Conservation (phyloP, 2,888 invertebrate genomes). For the Xiphydria camelus region DNA sequence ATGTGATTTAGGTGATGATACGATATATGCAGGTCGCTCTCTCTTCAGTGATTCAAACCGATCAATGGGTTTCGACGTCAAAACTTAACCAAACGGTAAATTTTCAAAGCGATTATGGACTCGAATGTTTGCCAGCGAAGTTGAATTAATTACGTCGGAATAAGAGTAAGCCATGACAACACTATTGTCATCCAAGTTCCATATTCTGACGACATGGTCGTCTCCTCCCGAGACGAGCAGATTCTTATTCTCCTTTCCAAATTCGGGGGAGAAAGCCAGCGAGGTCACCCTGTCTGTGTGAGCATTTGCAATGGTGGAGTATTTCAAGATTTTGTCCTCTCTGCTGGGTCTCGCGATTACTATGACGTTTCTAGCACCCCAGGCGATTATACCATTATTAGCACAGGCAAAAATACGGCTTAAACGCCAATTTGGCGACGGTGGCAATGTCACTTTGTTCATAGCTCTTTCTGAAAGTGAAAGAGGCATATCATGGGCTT, state of each 20-base stretch:
- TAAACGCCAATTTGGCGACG: conserved; percentile 73
- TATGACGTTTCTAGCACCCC: conserved; percentile 63
- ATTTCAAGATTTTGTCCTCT: conserved; percentile 40
- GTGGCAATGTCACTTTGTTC: conserved; percentile 60
- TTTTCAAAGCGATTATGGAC: too few species aligned
- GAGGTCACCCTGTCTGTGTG: conserved; percentile 60
- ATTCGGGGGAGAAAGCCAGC: conserved; percentile 61
- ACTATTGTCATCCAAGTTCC: conserved; percentile 61
- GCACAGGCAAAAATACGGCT: conserved; percentile 60
- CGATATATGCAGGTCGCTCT: too few species aligned
- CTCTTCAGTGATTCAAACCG: too few species aligned
- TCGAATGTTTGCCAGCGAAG: too few species aligned
- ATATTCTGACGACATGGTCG: conserved; percentile 69
- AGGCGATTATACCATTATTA: conserved; percentile 63
- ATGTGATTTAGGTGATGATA: too few species aligned
- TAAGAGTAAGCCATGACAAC: conserved; percentile 53
- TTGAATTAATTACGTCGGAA: too few species aligned
- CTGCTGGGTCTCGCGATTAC: conserved; percentile 58
- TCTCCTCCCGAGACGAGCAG: conserved; percentile 63
- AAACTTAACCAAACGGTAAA: too few species aligned
- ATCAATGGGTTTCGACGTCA: too few species aligned
- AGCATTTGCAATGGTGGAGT: conserved; percentile 48
- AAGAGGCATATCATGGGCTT: too few species aligned
- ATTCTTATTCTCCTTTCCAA: conserved; percentile 53
- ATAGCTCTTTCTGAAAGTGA: too few species aligned